Evolutionary conservation across 2,113 vertebrate species (phyloP).

Genomic region (Ammospiza caudacuta): DNA sequence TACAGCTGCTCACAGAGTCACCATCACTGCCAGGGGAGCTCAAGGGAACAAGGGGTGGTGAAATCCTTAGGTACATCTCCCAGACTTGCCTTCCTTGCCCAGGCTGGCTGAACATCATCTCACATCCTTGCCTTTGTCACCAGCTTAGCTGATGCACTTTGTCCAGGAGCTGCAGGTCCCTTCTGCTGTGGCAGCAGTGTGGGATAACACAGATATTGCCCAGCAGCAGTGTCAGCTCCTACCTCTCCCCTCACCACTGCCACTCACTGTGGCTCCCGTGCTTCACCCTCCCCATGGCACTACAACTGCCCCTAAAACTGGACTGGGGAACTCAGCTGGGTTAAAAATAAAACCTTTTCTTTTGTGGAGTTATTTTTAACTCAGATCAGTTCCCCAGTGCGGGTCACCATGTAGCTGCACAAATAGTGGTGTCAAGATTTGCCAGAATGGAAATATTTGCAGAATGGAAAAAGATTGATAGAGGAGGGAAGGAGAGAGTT

Average conservation of each 20-base stretch:
- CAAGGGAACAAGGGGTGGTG: background rate
- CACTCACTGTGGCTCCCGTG: background rate
- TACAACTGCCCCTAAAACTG: background rate
- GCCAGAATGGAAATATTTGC: background rate
- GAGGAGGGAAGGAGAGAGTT: background rate
- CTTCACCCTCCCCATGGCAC: background rate
- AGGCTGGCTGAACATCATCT: background rate
- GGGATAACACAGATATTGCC: background rate
- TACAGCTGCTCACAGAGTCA: background rate
- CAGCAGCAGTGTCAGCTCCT: background rate
- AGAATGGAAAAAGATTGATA: background rate
- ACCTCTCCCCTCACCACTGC: background rate
- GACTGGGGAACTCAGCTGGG: background rate
- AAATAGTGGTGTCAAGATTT: background rate
- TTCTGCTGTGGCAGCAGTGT: background rate
- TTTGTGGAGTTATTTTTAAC: constrained; percentile 3
- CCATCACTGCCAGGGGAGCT: background rate
- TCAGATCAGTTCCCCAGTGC: background rate
- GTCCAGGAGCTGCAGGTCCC: background rate
- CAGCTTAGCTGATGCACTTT: background rate
- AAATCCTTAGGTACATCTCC: background rate
- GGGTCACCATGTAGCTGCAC: background rate
- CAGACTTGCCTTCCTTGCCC: background rate
- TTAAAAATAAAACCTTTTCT: constrained; percentile 45
- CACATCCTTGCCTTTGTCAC: background rate